Base-by-base conservation (phyloP, 2,888 invertebrate species). In the Pterobdella sp. region DNA sequence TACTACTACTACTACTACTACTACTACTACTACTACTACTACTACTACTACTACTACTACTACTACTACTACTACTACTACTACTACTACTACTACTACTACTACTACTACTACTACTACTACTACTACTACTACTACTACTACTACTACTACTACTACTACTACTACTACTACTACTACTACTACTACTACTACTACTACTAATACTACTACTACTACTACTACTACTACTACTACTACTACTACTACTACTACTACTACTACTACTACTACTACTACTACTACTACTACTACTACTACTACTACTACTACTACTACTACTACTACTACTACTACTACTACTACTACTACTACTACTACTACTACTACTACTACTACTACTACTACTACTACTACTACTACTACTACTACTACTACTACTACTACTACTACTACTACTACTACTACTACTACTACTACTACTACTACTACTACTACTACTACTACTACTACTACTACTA, bases 121-220 rank as follows among this genome's bases (percentile, higher is more conserved):
- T 70, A 70, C 72, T 70, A 72, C 72, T 70, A 72, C 73, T 72
- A 73, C 73, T 72, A 73, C 73, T 73, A 73, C 73, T 72, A 73
- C 70, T 72, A 73, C 73, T 72, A 73, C 73, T 73, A 73, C 73
- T 73, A 73, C 73, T 72, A 73, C 73, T 72, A 73, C 72, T 73
- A 73, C 72, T 72, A 72, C 72, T 73, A 72, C 72, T 49, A 72
- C 73, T 36, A 73, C 73, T 36, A 72, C 71, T 72, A 73, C 73
- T 37, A 72, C 73, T 42, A 73, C 73, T 72, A 72, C 73, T 73
- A 72, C 72, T 73, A 73, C 72, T 72, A 73, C 72, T 36, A 72
- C 72, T 72, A 49, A 42, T 49, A 72, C 72, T 42, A 65, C n/a
- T 10, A 67, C 49, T 22, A 42, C 49, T 22, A 42, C 49, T 22